Evolutionary conservation across 2,888 invertebrate species (phyloP).

Genomic region (Tethea ocularis): DNA sequence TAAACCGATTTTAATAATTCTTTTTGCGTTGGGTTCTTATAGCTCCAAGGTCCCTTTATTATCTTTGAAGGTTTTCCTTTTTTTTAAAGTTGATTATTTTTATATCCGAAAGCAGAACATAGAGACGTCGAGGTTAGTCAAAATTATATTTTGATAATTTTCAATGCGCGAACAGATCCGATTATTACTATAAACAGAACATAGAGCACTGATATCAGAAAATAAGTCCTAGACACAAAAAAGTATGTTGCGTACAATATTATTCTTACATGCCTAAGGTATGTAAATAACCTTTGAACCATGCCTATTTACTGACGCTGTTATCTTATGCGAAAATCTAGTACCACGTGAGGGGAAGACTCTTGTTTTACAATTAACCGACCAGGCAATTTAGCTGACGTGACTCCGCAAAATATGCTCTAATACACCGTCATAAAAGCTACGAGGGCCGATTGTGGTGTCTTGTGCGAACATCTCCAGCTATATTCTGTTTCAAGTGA

Average conservation of each 20-base stretch:
- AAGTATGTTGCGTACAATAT: not conserved
- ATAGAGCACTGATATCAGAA: no score
- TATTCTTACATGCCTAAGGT: not conserved
- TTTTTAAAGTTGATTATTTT: no score
- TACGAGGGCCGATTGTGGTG: conserved; percentile 20
- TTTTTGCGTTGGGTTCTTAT: no score
- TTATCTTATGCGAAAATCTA: conserved; percentile 13
- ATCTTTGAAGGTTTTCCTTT: no score
- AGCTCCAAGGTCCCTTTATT: no score
- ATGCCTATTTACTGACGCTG: not conserved
- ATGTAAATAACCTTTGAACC: not conserved
- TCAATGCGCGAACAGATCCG: no score
- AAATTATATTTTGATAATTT: no score
- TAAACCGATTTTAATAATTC: no score
- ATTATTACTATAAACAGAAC: no score
- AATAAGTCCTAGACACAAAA: no score
- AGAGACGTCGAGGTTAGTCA: no score
- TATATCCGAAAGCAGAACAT: no score
- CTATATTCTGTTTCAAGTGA: conserved; percentile 48
- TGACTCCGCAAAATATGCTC: conserved; percentile 36
- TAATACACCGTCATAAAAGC: conserved; percentile 30
- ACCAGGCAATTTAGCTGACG: conserved; percentile 44
- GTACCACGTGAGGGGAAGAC: conserved; percentile 58
- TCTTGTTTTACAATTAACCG: conserved; percentile 50
- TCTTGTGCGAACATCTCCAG: conserved; percentile 26